Evolutionary conservation across 2,113 vertebrate genomes (phyloP), one percentile per base, ranked within the genome.

Genomic region (Montifringilla adamsi): DNA sequence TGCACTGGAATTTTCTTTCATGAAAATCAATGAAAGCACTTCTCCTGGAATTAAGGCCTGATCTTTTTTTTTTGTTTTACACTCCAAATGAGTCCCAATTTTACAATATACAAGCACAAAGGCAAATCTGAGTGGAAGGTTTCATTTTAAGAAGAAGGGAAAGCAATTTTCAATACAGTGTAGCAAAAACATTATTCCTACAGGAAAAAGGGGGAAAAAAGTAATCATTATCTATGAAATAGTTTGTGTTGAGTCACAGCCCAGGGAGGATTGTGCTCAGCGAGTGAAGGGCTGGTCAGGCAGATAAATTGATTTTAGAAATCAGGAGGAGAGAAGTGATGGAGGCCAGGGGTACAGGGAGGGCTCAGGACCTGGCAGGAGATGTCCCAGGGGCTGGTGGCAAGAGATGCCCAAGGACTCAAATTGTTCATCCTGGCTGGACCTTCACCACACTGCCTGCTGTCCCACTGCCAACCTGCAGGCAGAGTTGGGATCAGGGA

Each of bases 21-120:
- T 22, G 7, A 73, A 94, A 95, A 96, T 94, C 96, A 92, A 93
- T 92, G 79, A 76, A 96, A 96, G 82, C 85, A 60, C 80, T 97
- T 96, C 82, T 87, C 37, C 24, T 50, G 58, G 88, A 96, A 93
- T 96, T 90, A 95, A 81, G 66, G 79, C 33, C 69, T 80, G 56
- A 75, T 75, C n/a, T 78, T 84, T 81, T 79, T 49, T 41, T 56
- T 93, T 88, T 80, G 68, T 80, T 97, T 93, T 86, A 90, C 81
- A 67, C 76, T 92, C 80, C 60, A 85, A 75, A 94, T 73, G 70
- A 95, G 86, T 75, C 86, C 39, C 79, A 87, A 35, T 90, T 93
- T 90, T 72, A 96, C 75, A 81, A 86, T 88, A 62, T 56, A 84
- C 22, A 90, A 86, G 80, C 84, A 88, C 47, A 68, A 83, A 91